Base-by-base conservation (phyloP, 2,797 vertebrate species). In the Coccyzus lansbergi region DNA sequence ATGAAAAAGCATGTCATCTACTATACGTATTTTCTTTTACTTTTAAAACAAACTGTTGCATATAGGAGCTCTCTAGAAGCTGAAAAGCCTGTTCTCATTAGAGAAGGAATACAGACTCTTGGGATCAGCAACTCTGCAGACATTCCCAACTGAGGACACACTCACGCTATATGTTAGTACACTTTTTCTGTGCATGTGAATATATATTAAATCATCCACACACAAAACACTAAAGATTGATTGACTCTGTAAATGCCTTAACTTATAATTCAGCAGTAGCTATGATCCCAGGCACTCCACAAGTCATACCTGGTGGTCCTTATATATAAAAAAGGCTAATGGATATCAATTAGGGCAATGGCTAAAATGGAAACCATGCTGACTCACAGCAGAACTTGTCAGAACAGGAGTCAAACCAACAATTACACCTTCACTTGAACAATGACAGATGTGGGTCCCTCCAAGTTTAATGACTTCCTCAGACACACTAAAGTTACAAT, bases 201-300 rank as follows among this genome's bases (percentile, higher is more conserved):
- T 44, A 46, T 46, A 77, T 36, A 49, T 33, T 55, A 68, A 83
- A 79, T 42, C 51, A 85, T 51, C 11, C 62, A 36, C 51, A 63
- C 12, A 18, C 12, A 59, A 40, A 58, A 48, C 24, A 69, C 6
- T n/a, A 48, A 92, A 75, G 51, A 90, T 67, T 60, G 81, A 90
- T 38, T 36, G 72, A 83, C 38, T 85, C 59, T 76, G 14, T 71
- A 86, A 90, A 83, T 46, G 33, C 58, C 79, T 48, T 77, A 22
- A 93, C 90, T 86, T 72, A 81, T 90, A 95, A 95, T 84, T 86
- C 67, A 91, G 74, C 44, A 95, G 69, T 31, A 70, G 40, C 70
- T 82, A 36, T 10, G 36, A 88, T 68, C 65, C 46, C 31, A 92
- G 53, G 55, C 33, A 82, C 36, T 70, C 49, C 33, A 13, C 88